Evolutionary conservation across 2,888 invertebrate species (phyloP), one percentile per base, ranked within the genome.

Genomic region (Nomada ruficornis): DNA sequence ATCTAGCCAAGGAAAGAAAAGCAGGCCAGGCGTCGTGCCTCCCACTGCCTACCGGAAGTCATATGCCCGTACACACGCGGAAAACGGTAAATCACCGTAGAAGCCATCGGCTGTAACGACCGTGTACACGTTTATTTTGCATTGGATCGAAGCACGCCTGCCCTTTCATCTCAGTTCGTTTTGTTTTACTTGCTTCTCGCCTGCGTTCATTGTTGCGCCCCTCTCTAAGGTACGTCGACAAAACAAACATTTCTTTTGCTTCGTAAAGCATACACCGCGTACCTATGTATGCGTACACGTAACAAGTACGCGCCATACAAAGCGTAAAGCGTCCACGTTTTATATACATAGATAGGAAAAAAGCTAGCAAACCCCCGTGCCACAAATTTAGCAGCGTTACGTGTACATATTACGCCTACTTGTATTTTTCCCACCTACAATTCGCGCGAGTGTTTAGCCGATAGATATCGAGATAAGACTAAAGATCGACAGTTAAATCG

Each of bases 61-160:
- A 92, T 93, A 93, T 93, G 93, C 93, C 92, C 91, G 91, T 92
- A 90, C 92, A 92, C 93, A 89, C 93, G 89, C 92, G 93, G 88
- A 93, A 92, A 93, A 92, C 93, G 93, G 93, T 93, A 92, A 93
- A 89, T 92, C 87, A 69, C 73, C 80, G 60, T 82, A 80, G 64
- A 78, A 72, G 71, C 75, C 60, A 82, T 64, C 82, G 77, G 75
- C 70, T 82, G 52, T 81, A 74, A 74, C 82, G 54, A 73, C 67
- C 59, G 52, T 65, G 47, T 47, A 65, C 52, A 59, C 83, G 65
- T 78, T 82, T 74, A 77, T 78, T 83, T 78, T 82, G 26, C 70
- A 60, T 77, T 74, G 73, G 80, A 85, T 75, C 75, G 65, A 57
- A 73, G 63, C 79, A 69, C 68, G 54, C 65, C 67, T 70, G 70